Conservation (phyloP, 2,797 vertebrate species). For the Hypotaenidia philippensis region DNA sequence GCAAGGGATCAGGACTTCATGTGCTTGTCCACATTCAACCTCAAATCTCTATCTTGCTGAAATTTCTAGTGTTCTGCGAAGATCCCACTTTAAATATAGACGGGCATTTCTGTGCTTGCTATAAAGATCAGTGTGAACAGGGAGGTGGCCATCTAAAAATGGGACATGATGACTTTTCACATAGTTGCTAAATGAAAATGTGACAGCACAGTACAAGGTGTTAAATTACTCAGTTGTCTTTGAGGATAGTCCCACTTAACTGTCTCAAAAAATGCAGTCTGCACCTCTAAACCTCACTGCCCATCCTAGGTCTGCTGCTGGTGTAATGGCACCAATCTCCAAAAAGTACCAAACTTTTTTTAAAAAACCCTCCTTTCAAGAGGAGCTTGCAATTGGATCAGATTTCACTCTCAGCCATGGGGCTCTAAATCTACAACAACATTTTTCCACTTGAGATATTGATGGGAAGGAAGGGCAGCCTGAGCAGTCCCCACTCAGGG, state of each 20-base stretch:
- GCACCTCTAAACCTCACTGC: not conserved
- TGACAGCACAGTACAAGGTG: constrained; percentile 12
- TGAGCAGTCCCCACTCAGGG: not conserved
- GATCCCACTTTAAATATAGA: constrained; percentile 17
- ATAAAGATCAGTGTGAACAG: constrained; percentile 6
- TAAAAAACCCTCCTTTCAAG: not conserved
- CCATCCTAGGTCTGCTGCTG: not conserved
- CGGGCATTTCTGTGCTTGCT: not conserved
- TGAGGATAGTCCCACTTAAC: not conserved
- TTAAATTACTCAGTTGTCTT: constrained; percentile 1
- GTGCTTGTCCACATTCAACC: not conserved
- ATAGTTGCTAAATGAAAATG: not conserved
- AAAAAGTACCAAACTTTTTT: not conserved
- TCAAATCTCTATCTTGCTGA: not conserved
- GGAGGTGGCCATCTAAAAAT: constrained; percentile 56
- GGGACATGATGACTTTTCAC: not conserved
- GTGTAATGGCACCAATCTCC: not conserved
- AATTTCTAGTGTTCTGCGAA: not conserved
- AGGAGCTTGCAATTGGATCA: not conserved
- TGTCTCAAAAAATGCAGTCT: not conserved
- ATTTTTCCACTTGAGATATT: not conserved
- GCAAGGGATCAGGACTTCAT: not conserved
- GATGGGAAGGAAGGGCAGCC: not conserved
- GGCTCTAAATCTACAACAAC: not conserved
- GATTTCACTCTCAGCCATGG: not conserved